Evolutionary conservation across 2,888 invertebrate genomes (phyloP).

Genomic region (Pristionchus entomophagus): DNA sequence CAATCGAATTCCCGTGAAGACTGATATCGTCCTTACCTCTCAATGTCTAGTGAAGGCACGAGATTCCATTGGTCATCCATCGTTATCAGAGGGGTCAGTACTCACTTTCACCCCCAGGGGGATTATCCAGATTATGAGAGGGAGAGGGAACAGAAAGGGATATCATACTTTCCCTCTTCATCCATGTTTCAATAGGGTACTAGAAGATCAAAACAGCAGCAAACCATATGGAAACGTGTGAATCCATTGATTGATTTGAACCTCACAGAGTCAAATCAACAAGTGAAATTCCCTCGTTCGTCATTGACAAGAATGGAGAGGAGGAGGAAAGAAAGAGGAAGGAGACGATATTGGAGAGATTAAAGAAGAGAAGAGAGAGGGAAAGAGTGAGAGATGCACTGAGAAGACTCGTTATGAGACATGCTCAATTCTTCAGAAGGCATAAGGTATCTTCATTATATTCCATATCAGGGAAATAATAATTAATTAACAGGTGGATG

Average conservation of each 20-base stretch:
- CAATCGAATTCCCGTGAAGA: conserved; percentile 33
- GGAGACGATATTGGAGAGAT: neutral
- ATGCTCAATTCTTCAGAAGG: conserved; percentile 26
- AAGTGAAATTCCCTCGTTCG: neutral
- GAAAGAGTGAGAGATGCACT: neutral
- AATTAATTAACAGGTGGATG: neutral
- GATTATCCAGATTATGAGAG: conserved; percentile 33
- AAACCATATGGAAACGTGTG: too few relatives aligned
- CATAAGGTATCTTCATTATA: neutral
- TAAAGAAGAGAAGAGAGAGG: neutral
- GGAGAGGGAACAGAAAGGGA: neutral
- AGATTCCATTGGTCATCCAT: neutral
- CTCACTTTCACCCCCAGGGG: neutral
- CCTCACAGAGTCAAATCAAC: neutral
- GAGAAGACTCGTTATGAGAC: conserved; percentile 17
- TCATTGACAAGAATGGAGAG: neutral
- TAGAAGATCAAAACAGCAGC: neutral
- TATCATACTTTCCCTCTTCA: neutral
- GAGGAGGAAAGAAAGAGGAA: neutral
- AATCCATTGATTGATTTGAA: neutral
- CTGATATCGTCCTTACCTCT: conserved; percentile 44
- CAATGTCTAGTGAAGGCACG: conserved; percentile 38
- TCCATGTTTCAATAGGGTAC: neutral
- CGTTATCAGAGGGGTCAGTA: neutral
- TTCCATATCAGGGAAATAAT: too few relatives aligned